Base-by-base conservation (phyloP, 2,888 invertebrate genomes). In the Stictocephala bisonia region DNA sequence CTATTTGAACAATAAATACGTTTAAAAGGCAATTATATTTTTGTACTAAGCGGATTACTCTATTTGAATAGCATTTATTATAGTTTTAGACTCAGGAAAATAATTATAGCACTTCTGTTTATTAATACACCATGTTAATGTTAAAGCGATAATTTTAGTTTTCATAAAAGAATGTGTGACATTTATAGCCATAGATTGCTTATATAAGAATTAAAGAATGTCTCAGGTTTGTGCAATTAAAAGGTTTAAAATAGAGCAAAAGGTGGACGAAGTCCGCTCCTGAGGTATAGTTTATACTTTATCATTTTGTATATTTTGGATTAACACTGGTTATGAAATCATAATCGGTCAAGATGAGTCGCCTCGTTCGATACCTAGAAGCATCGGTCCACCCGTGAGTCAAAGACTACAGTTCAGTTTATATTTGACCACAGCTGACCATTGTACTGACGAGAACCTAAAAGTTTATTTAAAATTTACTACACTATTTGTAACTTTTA, bases 261-360 rank as follows among this genome's bases (percentile, higher is more conserved):
- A 56, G 56, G 56, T 56, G 56, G 31, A 56, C 56, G 18, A 56
- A 2, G 1, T 26, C 56, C 56, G 56, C 56, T 56, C 31, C 56
- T 56, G 29, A 56, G 56, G 56, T 56, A 56, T 56, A 56, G 31
- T 26, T 60, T 40, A n/a, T 60, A 35, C 60, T 35, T 60, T 60
- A 60, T 60, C 40, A 22, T 60, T 60, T 60, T 60, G 40, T 60
- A 22, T 35, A 22, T 60, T 60, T 60, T 35, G 31, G 31, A 29
- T 60, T 60, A 60, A 60, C 60, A 40, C 31, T 60, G 60, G 60
- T 60, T 60, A 60, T 60, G 60, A 60, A 60, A 60, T 60, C 40
- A 60, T 60, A 60, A 60, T 60, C 60, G 60, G 60, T 60, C 40
- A 35, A 40, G n/a, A n/a, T 13, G 60, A 60, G 60, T 60, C 60